phyloP scores from a whole-genome alignment of 2,113 vertebrate species.

The Alectura lathami region DNA sequence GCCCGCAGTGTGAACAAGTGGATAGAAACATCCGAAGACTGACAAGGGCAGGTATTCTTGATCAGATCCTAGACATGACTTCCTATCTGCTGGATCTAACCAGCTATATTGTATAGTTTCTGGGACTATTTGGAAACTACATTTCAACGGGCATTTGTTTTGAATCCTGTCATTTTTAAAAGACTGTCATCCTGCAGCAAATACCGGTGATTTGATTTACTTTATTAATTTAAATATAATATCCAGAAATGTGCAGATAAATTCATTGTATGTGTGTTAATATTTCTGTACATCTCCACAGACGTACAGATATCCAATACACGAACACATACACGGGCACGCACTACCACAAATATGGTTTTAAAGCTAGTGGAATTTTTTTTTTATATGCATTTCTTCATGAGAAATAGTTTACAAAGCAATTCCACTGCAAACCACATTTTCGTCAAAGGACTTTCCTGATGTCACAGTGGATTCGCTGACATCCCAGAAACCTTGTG shows the following conservation, averaged over 20 bases:
- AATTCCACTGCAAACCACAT: conserved; percentile 69
- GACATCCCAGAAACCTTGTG: conserved; percentile 65
- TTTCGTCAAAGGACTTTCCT: conserved; percentile 47
- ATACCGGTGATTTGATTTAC: conserved; percentile 77
- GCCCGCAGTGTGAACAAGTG: conserved; percentile 85
- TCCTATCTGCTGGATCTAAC: conserved; percentile 97
- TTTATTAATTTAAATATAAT: conserved; percentile 80
- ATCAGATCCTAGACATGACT: conserved; percentile 98
- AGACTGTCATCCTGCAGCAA: conserved; percentile 78
- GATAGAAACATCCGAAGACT: conserved; percentile 89
- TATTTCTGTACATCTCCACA: conserved; percentile 39
- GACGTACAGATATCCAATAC: not conserved
- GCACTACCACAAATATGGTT: not conserved
- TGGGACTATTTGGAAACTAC: conserved; percentile 76
- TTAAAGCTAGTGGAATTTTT: conserved; percentile 70
- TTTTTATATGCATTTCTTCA: conserved; percentile 64
- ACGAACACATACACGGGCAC: conserved; percentile 37
- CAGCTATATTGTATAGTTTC: conserved; percentile 95
- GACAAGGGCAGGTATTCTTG: conserved; percentile 93
- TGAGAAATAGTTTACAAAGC: conserved; percentile 70
- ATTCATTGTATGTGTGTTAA: conserved; percentile 53
- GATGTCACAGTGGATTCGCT: conserved; percentile 65
- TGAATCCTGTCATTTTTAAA: conserved; percentile 76
- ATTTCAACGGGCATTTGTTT: conserved; percentile 82
- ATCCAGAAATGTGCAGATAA: conserved; percentile 69